A percentile compares a stretch with the other conserved stretches of the same genome.
phyloP scores from a whole-genome alignment of 1,140 invertebrate species.

The Contarinia nasturtii region DNA sequence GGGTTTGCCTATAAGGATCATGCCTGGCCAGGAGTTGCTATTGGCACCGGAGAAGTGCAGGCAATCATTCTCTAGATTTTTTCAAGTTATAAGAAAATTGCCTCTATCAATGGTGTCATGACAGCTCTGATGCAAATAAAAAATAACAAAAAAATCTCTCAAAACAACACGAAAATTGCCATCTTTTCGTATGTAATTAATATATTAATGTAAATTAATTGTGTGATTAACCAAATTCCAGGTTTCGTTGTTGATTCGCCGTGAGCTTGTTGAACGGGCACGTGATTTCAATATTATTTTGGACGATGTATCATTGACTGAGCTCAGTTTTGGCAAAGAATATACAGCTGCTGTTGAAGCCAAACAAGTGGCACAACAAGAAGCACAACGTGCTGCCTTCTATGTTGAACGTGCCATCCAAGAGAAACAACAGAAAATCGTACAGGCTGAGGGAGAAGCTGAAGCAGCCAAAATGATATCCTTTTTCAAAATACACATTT shows the following conservation, averaged over 20 bases:
- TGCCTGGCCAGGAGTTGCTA: too few relatives aligned
- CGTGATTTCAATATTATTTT: slow-evolving; percentile 96
- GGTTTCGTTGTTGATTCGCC: slow-evolving; percentile 79
- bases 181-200: too few relatives aligned
- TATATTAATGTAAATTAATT: too few relatives aligned
- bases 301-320: slow-evolving; percentile 99
- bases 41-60: too few relatives aligned
- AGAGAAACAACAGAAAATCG: slow-evolving; percentile 97
- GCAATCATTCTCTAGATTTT: too few relatives aligned
- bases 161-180: too few relatives aligned
- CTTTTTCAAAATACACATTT: slow-evolving; percentile 30
- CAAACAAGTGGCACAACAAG: slow-evolving; percentile 98
- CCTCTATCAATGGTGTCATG: too few relatives aligned
- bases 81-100: too few relatives aligned
- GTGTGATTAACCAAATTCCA: too few relatives aligned
- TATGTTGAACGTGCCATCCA: slow-evolving; percentile 95
- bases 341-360: slow-evolving; percentile 99
- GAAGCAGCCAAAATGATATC: slow-evolving; percentile 94
- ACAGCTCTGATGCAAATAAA: too few relatives aligned
- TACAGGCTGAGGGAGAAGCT: slow-evolving; percentile 99
- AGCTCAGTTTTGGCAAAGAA: slow-evolving; percentile 96
- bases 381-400: slow-evolving; percentile 96
- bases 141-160: too few relatives aligned
- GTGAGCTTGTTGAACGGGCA: slow-evolving; percentile 90
- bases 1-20: too few relatives aligned